Conservation (phyloP, 2,888 invertebrate species). For the Ophion slaviceki region DNA sequence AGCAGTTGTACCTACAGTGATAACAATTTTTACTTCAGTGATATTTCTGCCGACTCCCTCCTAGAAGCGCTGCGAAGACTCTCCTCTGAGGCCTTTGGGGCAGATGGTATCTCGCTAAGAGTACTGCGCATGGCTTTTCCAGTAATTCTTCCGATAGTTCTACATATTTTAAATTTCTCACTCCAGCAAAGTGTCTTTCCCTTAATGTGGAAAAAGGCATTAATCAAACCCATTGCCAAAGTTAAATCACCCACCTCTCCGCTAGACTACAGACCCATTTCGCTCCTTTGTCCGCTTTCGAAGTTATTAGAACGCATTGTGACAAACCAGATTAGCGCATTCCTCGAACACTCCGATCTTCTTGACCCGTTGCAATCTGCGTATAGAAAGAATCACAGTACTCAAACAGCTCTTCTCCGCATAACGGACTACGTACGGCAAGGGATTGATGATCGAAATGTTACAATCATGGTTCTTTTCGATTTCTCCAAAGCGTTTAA, state of each 20-base stretch:
- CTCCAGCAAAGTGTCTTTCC: neutral
- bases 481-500: conserved; percentile 21
- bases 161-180: neutral
- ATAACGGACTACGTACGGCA: conserved; percentile 70
- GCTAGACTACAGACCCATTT: no score
- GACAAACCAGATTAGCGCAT: no score
- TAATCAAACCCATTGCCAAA: neutral
- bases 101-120: neutral
- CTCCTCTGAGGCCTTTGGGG: neutral
- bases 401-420: conserved; percentile 72
- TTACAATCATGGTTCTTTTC: conserved; percentile 26
- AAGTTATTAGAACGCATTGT: no score
- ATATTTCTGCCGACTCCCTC: no score
- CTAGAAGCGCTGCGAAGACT: no score
- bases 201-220: neutral
- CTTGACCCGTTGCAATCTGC: no score
- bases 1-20: no score
- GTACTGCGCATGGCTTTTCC: neutral
- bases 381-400: conserved; percentile 61
- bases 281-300: no score
- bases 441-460: conserved; percentile 66
- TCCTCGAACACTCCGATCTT: no score
- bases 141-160: neutral
- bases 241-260: no score
- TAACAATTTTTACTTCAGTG: no score